phyloP scores from a whole-genome alignment of 2,797 vertebrate genomes.

The Pristis pectinata region DNA sequence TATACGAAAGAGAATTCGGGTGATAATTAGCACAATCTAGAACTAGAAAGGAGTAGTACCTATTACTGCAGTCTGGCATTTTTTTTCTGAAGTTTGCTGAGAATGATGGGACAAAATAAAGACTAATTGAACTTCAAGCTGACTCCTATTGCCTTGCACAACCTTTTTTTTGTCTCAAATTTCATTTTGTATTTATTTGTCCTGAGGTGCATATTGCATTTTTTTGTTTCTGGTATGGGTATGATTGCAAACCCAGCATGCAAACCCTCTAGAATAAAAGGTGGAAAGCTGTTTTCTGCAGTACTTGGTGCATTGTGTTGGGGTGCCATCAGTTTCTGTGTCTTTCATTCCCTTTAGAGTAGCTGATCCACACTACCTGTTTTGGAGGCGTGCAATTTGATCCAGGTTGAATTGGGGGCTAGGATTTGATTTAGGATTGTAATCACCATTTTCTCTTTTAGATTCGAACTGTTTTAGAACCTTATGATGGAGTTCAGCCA shows the following conservation, averaged over 20 bases:
- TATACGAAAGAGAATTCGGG: background rate
- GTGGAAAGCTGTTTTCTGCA: background rate
- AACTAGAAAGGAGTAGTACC: background rate
- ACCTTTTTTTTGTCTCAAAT: background rate
- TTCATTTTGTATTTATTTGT: background rate
- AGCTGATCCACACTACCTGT: background rate
- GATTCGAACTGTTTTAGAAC: slow-evolving; percentile 87
- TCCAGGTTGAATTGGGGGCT: background rate
- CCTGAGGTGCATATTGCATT: background rate
- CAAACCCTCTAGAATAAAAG: background rate
- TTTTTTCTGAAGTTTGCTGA: background rate
- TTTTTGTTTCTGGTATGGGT: background rate
- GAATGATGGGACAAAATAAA: background rate
- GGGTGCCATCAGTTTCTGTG: too few species aligned
- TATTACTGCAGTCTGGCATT: background rate
- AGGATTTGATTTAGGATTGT: background rate
- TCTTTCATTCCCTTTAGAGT: too few species aligned
- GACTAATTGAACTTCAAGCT: background rate
- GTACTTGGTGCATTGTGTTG: background rate
- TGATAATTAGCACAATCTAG: background rate
- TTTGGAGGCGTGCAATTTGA: background rate
- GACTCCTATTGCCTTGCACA: background rate
- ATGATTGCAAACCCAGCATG: background rate
- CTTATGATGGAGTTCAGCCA: slow-evolving; percentile 92
- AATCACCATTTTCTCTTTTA: slow-evolving; percentile 46